Base-by-base conservation (phyloP, 2,888 invertebrate species). In the Limenitis camilla region DNA sequence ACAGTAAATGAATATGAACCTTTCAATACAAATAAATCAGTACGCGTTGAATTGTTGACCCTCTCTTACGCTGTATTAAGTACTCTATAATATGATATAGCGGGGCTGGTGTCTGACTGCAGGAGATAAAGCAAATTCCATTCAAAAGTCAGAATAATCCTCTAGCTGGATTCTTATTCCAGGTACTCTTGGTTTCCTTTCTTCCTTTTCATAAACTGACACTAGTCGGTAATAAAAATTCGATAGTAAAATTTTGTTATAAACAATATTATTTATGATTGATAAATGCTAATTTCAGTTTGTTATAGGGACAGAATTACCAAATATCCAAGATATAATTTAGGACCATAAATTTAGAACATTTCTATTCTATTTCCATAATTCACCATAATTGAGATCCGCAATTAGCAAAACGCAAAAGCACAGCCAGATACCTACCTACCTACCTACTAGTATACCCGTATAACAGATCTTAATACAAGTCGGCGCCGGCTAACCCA, bases 401-500 rank as follows among this genome's bases (percentile, higher is more conserved):
- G 19, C 38, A 6, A 38, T 28, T 36, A 46, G 33, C 33, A 43
- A 28, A 32, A 39, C 30, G 39, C 11, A 50, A 32, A 50, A 38
- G 38, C 11, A 29, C 39, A 44, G 40, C 50, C 44, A 8, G 44
- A 51, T 45, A 8, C 44, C 40, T n/a, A n/a, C n/a, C n/a, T n/a
- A n/a, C n/a, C n/a, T n/a, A n/a, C 40, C 33, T 19, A 11, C 29
- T 40, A 42, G 45, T 45, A 51, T 30, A 33, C 33, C 40, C 43
- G 56, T 51, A 51, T 52, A 60, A 55, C 59, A 41, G 58, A 65
- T 59, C 65, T 66, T 66, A 68, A 66, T 64, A 66, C 61, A 61
- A 65, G 60, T 59, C 64, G 64, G 61, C 62, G 64, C 60, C 60
- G 60, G 62, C 66, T 62, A 72, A 71, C 72, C 76, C 73, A 75